Evolutionary conservation across 30 jellyfish, hydroid and myxozoan species (phyloP).

Genomic region (Chrysaora quinquecirrha): DNA sequence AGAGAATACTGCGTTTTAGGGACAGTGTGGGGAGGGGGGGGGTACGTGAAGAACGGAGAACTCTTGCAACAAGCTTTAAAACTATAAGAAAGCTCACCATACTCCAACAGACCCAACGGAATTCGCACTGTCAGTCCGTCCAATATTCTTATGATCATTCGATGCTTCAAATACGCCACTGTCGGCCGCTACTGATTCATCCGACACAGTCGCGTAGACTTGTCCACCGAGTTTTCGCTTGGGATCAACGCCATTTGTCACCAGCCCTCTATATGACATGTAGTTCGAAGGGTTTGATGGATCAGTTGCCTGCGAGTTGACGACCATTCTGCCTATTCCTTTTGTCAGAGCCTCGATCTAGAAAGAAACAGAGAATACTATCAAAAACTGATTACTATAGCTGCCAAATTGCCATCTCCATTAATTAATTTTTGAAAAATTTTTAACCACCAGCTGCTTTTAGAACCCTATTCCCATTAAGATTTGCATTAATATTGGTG

Average conservation of each 20-base stretch:
- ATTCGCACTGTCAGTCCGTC: slow-evolving; percentile 60
- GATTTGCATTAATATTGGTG: too few relatives aligned
- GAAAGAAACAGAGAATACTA: neutral
- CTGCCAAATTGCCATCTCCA: too few relatives aligned
- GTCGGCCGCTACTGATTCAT: slow-evolving; percentile 99
- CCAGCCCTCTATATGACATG: slow-evolving; percentile 68
- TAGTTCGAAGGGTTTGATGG: slow-evolving; percentile 20
- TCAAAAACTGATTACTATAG: too few relatives aligned
- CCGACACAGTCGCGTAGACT: slow-evolving; percentile 88
- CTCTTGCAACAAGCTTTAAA: too few relatives aligned
- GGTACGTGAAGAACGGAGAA: too few relatives aligned
- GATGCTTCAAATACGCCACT: slow-evolving; percentile 99
- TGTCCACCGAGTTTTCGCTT: slow-evolving; percentile 57
- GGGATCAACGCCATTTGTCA: slow-evolving; percentile 60
- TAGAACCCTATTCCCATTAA: too few relatives aligned
- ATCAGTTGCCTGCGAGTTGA: neutral
- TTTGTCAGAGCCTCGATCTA: slow-evolving; percentile 59
- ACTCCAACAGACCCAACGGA: slow-evolving; percentile 52
- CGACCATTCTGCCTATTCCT: slow-evolving; percentile 11
- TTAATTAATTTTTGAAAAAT: too few relatives aligned
- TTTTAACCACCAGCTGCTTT: too few relatives aligned
- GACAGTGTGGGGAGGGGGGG: too few relatives aligned
- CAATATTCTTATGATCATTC: slow-evolving; percentile 39
- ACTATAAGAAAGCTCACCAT: slow-evolving; percentile 49
- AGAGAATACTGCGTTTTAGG: too few relatives aligned